Conservation (phyloP, 2,797 vertebrate species). For the Sebastes kiyomatsui region DNA sequence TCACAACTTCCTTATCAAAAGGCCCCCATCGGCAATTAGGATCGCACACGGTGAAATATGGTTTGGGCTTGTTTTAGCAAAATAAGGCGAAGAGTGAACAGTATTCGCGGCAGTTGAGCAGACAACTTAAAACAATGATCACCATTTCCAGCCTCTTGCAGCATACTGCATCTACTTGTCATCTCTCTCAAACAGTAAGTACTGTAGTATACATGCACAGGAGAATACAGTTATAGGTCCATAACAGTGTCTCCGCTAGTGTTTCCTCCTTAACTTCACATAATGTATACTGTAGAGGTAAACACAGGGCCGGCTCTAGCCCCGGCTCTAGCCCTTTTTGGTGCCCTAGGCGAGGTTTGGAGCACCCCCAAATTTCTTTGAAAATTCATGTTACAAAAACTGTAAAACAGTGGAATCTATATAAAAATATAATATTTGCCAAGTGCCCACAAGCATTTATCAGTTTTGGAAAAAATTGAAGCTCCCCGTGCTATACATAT, state of each 20-base stretch:
- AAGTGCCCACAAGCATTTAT: neutral
- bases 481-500: neutral
- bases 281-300: neutral
- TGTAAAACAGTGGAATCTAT: neutral
- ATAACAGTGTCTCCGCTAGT: neutral
- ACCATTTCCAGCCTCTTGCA: too few species aligned
- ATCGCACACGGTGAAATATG: neutral
- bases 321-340: too few species aligned
- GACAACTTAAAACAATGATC: neutral
- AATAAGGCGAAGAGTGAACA: neutral
- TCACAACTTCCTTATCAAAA: neutral
- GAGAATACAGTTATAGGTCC: neutral
- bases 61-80: neutral
- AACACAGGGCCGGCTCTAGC: too few species aligned
- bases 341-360: too few species aligned
- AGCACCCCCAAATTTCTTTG: too few species aligned
- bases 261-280: neutral
- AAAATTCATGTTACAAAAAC: too few species aligned
- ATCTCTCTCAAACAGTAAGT: neutral
- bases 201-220: neutral
- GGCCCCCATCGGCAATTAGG: neutral
- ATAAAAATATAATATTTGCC: neutral
- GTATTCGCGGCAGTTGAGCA: too few species aligned
- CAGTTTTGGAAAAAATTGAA: neutral
- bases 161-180: neutral